Percentiles rank a stretch among this genome's conserved stretches.
Evolutionary conservation across 1,140 invertebrate species (phyloP).

Genomic region (Penaeus japonicus): DNA sequence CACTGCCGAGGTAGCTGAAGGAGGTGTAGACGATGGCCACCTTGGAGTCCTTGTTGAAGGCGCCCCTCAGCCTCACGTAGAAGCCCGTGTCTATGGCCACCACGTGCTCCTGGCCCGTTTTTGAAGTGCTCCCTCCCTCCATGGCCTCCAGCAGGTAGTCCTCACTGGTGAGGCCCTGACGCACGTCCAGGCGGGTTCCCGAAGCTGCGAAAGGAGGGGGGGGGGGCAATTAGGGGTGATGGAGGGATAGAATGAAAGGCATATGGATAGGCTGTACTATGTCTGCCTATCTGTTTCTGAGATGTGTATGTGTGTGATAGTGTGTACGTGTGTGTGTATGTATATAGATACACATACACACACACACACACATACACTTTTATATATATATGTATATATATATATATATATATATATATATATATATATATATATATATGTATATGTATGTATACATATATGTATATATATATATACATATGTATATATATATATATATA

Average conservation of each 20-base stretch:
- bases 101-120: conserved; percentile 67
- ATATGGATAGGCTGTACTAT: background rate
- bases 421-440: too few relatives aligned
- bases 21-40: conserved; percentile 76
- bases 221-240: background rate
- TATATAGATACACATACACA: background rate
- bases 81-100: conserved; percentile 73
- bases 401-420: too few relatives aligned
- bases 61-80: conserved; percentile 74
- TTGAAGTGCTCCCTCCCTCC: background rate
- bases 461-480: too few relatives aligned
- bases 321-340: too few relatives aligned
- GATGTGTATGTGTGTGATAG: too few relatives aligned
- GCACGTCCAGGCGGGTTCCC: conserved; percentile 66
- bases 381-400: too few relatives aligned
- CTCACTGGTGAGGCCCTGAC: conserved; percentile 75
- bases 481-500: too few relatives aligned
- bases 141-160: conserved; percentile 68
- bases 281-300: background rate
- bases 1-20: conserved; percentile 76
- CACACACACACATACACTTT: too few relatives aligned
- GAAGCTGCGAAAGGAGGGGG: background rate
- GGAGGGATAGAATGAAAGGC: background rate
- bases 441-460: too few relatives aligned
- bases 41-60: conserved; percentile 72